Percentiles rank a stretch among this genome's conserved stretches.
These are phyloP conservation scores for Neodiprion fabricii DNA, from an alignment of 1,140 invertebrate species.

Conservation along the genomic window DNA sequence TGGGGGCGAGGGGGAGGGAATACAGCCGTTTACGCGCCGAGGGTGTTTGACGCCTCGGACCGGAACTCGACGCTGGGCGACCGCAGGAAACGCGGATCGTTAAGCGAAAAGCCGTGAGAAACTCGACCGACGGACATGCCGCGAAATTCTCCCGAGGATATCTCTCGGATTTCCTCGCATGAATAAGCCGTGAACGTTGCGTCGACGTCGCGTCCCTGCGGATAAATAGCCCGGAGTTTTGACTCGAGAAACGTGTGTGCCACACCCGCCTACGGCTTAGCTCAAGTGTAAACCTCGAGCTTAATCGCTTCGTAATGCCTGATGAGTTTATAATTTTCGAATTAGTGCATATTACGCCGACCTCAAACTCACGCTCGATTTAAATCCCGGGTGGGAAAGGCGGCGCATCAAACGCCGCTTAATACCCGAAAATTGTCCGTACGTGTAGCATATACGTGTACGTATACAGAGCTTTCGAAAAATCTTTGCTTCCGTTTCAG, in stretches of 20 bases:
- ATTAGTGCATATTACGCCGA: neutral
- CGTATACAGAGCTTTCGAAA: too few relatives aligned
- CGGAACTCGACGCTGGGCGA: neutral
- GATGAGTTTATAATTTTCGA: conserved; percentile 48
- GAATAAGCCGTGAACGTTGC: conserved; percentile 47
- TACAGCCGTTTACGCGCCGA: too few relatives aligned
- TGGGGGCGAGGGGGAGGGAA: too few relatives aligned
- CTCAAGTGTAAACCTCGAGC: conserved; percentile 38
- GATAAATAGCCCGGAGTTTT: conserved; percentile 48
- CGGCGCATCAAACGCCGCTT: neutral
- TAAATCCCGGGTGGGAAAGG: conserved; percentile 13
- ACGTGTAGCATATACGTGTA: too few relatives aligned
- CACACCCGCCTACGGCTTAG: conserved; percentile 38
- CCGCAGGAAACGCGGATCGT: conserved; percentile 39
- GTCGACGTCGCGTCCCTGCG: conserved; percentile 38
- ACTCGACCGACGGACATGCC: conserved; percentile 24
- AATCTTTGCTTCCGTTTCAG: too few relatives aligned
- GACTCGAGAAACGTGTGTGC: conserved; percentile 39
- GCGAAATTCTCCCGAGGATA: conserved; percentile 36
- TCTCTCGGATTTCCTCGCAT: conserved; percentile 34
- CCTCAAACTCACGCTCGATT: conserved; percentile 39
- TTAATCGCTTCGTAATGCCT: conserved; percentile 48
- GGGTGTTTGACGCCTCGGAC: too few relatives aligned
- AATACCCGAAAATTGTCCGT: too few relatives aligned
- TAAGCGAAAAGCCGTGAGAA: conserved; percentile 40